phyloP scores from a whole-genome alignment of 2,113 vertebrate species.

The Megaceryle torquata region DNA sequence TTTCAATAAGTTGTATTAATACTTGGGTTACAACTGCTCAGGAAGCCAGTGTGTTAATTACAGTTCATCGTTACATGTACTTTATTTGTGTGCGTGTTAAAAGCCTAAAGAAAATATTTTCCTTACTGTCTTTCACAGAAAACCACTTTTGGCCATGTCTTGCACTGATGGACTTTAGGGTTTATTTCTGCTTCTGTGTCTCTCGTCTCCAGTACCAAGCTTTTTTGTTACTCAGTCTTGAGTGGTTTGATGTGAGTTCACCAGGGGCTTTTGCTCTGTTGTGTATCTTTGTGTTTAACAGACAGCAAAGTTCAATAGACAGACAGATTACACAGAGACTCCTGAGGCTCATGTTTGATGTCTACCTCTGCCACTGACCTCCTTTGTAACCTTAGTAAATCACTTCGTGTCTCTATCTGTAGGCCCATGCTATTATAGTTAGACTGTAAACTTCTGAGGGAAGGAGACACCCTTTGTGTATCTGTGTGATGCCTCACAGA shows the following conservation, averaged over 20 bases:
- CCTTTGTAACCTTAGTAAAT: neutral
- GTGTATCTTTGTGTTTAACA: neutral
- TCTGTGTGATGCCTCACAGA: neutral
- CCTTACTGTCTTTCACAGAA: neutral
- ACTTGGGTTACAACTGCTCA: neutral
- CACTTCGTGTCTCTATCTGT: neutral
- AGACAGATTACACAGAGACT: neutral
- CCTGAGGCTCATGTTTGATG: neutral
- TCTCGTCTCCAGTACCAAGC: neutral
- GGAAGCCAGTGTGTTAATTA: neutral
- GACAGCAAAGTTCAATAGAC: neutral
- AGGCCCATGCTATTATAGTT: neutral
- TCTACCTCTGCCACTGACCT: neutral
- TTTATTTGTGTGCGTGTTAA: neutral
- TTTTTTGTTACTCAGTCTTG: neutral
- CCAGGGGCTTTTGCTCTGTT: neutral
- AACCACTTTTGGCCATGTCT: neutral
- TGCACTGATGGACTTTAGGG: neutral
- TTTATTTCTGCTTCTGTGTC: neutral
- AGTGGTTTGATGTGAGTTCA: slow-evolving; percentile 35
- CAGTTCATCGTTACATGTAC: neutral
- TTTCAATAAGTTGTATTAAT: neutral
- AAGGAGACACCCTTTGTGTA: neutral
- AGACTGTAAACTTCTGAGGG: neutral
- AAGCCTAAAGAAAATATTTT: neutral